Conservation (phyloP, 2,888 invertebrate species). For the Cabera pusaria region DNA sequence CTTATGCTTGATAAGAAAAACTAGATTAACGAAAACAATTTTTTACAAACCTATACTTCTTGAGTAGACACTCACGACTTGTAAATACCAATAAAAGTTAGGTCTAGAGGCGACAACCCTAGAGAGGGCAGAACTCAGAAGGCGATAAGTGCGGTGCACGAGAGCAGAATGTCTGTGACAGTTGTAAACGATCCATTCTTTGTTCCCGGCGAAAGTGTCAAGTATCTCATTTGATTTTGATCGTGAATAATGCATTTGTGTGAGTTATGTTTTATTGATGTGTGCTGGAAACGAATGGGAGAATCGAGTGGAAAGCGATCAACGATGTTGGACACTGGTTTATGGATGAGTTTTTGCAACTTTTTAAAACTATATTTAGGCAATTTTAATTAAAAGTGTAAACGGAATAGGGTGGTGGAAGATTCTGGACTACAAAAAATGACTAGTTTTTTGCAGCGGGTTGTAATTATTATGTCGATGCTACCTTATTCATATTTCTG, state of each 20-base stretch:
- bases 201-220: slow-evolving; percentile 42
- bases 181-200: slow-evolving; percentile 47
- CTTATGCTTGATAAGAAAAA: too few species aligned
- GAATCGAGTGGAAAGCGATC: slow-evolving; percentile 3
- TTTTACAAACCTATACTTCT: too few species aligned
- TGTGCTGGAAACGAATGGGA: slow-evolving; percentile 23
- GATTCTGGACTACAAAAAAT: too few species aligned
- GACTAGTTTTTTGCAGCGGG: too few species aligned
- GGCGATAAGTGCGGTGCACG: slow-evolving; percentile 32
- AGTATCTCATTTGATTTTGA: slow-evolving; percentile 46
- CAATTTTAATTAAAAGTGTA: too few species aligned
- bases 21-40: too few species aligned
- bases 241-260: slow-evolving; percentile 48
- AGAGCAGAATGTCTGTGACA: slow-evolving; percentile 43
- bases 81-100: slow-evolving; percentile 3
- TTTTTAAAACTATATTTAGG: too few species aligned
- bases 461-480: too few species aligned
- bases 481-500: too few species aligned
- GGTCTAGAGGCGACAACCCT: slow-evolving; percentile 33
- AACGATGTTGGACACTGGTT: slow-evolving; percentile 2
- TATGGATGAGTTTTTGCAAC: too few species aligned
- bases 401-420: too few species aligned
- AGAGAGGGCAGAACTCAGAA: slow-evolving; percentile 8
- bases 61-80: too few species aligned
- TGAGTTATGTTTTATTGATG: slow-evolving; percentile 47